These are phyloP conservation scores for Aphis gossypii DNA, from an alignment of 1,140 invertebrate genomes.

Conservation along the genomic window DNA sequence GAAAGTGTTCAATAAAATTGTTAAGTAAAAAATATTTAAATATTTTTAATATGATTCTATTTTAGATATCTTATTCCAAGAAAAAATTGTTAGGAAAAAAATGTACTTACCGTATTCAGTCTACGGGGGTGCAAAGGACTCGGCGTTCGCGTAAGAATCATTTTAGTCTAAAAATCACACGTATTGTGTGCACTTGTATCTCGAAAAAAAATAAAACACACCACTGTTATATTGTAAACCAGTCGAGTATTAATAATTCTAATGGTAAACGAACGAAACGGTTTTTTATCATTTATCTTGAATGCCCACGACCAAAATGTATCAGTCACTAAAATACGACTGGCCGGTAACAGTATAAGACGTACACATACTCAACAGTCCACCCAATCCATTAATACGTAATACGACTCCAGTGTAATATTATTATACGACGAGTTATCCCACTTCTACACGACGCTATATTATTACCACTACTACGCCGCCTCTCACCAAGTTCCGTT, in stretches of 20 bases:
- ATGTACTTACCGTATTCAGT: background rate
- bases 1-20: background rate
- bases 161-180: background rate
- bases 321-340: slow-evolving; percentile 45
- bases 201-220: background rate
- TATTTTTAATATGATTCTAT: background rate
- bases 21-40: background rate
- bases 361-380: background rate
- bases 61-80: background rate
- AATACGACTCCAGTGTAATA: background rate
- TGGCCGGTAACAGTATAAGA: background rate
- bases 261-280: background rate
- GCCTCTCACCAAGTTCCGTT: background rate
- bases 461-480: background rate
- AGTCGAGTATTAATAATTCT: background rate
- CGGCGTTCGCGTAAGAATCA: background rate
- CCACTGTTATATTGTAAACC: background rate
- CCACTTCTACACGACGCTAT: slow-evolving; percentile 10
- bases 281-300: background rate
- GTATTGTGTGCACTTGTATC: background rate
- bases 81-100: background rate
- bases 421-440: background rate
- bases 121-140: background rate
- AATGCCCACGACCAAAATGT: background rate
- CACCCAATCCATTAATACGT: slow-evolving; percentile 6